Percentiles rank a stretch among this genome's conserved stretches.
These are phyloP conservation scores for Meloidogyne exigua DNA, from an alignment of 1,140 invertebrate genomes.

Conservation along the genomic window DNA sequence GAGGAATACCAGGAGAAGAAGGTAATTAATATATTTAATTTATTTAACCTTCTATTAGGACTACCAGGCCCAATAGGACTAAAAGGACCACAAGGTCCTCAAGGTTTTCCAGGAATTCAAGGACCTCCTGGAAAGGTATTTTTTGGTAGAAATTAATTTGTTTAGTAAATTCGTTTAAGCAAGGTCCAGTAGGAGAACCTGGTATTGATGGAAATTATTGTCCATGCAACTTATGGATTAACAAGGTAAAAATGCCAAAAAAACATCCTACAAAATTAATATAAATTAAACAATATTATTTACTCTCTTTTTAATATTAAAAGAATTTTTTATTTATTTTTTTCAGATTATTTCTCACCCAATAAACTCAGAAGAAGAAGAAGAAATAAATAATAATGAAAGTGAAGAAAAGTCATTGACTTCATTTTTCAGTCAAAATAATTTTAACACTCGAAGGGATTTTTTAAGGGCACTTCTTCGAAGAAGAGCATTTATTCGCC, in stretches of 20 bases:
- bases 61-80: not conserved
- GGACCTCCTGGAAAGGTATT: not conserved
- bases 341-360: not conserved
- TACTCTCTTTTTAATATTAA: too few species aligned
- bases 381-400: not conserved
- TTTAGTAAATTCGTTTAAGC: not conserved
- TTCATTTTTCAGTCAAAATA: not conserved
- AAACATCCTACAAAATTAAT: too few species aligned
- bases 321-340: too few species aligned
- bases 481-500: not conserved
- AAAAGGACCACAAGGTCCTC: not conserved
- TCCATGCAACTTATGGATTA: not conserved
- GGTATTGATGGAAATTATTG: constrained; percentile 5
- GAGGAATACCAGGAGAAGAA: constrained; percentile 2
- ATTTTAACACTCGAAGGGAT: not conserved
- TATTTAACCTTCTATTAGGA: not conserved
- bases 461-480: constrained; percentile 10
- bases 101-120: not conserved
- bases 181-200: not conserved
- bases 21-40: not conserved
- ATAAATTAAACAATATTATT: too few species aligned
- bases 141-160: not conserved
- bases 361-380: not conserved
- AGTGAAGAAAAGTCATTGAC: constrained; percentile 1
- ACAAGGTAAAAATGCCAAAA: not conserved